These are phyloP conservation scores for Turritopsis dohrnii DNA, from an alignment of 30 jellyfish, hydroid and myxozoan genomes.

Conservation along the genomic window DNA sequence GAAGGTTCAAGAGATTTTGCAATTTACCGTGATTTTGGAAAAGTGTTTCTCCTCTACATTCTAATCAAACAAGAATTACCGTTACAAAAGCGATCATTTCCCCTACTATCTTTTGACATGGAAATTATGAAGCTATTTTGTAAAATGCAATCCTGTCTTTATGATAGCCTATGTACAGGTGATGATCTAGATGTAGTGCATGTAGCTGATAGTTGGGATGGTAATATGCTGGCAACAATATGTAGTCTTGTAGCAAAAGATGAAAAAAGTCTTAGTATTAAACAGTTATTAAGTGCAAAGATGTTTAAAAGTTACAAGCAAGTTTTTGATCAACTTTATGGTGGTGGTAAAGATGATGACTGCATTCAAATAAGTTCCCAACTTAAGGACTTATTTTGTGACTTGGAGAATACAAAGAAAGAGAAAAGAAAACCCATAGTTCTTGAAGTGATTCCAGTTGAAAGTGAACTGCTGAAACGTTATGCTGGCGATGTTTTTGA, in stretches of 20 bases:
- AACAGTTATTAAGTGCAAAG: background rate
- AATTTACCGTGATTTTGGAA: background rate
- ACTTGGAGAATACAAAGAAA: background rate
- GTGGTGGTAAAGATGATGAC: background rate
- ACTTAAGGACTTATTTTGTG: background rate
- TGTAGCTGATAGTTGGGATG: constrained; percentile 23
- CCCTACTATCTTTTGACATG: background rate
- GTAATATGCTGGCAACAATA: constrained; percentile 13
- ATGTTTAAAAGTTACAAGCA: background rate
- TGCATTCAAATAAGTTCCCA: background rate
- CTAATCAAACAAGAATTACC: background rate
- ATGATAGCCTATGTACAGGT: background rate
- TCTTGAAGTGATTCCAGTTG: background rate
- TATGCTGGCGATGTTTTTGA: constrained; percentile 11
- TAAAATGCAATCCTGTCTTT: background rate
- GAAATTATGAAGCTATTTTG: background rate
- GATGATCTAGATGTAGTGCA: background rate
- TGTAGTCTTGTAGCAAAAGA: background rate
- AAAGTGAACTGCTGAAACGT: background rate
- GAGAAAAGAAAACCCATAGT: background rate
- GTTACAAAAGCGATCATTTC: constrained; percentile 1
- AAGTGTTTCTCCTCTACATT: background rate
- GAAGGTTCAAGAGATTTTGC: background rate
- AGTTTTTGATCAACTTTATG: background rate
- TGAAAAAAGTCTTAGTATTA: no score